Base-by-base conservation (phyloP, 1,140 invertebrate genomes). In the Hormaphis cornu region DNA sequence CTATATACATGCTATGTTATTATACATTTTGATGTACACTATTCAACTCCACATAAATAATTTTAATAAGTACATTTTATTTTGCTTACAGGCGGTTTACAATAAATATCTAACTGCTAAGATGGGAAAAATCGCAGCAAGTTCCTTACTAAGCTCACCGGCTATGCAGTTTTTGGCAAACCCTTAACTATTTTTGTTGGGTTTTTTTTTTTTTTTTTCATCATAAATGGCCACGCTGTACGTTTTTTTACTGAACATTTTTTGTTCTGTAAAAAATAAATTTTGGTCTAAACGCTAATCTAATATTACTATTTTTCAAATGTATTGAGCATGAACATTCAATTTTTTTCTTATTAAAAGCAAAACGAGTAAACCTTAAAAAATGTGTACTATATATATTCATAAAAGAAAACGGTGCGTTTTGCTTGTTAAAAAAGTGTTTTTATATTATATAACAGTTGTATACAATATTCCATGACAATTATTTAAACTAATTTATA, bases 391-490 rank as follows among this genome's bases (percentile, higher is more conserved):
- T 61, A 16, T 33, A 48, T 66, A 66, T n/a, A 66, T 18, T 63
- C 24, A 24, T 28, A 46, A 12, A 8, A 8, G 18, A 46, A 46
- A 63, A 63, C 28, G 46, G 35, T 26, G 30, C 30, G 28, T 66
- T 66, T 33, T 33, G 24, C 18, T 50, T 66, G 42, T 66, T 66
- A 48, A 33, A 9, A 44, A 44, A 20, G 18, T 59, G 14, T 59
- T 61, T 63, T 63, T 16, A 63, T n/a, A n/a, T n/a, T 66, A 48
- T 48, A 48, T 48, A 48, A 66, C 42, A 42, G 33, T 66, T 66
- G 44, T 48, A 48, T 44, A 63, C 42, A 63, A 18, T n/a, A n/a
- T n/a, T n/a, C n/a, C n/a, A n/a, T 63, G 48, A 66, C 59, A 66
- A 66, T 66, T 66, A 66, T 66, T 48, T 22, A 33, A 48, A 20